phyloP scores from a whole-genome alignment of 2,888 invertebrate genomes.

The Lucinisca nassula region DNA sequence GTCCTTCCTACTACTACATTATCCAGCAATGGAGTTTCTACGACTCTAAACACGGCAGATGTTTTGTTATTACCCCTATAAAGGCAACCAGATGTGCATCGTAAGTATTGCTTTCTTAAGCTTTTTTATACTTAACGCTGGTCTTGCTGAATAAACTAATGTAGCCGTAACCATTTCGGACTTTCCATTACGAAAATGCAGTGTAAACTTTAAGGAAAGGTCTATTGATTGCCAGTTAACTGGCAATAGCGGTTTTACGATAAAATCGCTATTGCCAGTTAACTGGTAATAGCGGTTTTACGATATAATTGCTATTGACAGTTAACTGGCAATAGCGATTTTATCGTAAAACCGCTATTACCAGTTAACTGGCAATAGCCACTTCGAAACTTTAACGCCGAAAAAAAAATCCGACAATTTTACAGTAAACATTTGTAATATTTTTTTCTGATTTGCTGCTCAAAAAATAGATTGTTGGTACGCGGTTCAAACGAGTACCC shows the following conservation, averaged over 20 bases:
- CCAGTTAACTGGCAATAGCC: too few relatives aligned
- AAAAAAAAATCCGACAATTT: background rate
- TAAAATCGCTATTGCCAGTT: too few relatives aligned
- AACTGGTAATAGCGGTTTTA: too few relatives aligned
- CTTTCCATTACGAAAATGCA: too few relatives aligned
- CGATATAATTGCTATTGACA: too few relatives aligned
- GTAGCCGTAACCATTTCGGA: background rate
- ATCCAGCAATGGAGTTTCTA: background rate
- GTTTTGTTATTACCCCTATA: background rate
- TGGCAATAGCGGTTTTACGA: too few relatives aligned
- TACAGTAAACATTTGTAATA: background rate
- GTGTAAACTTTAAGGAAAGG: too few relatives aligned
- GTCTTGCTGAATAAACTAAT: too few relatives aligned
- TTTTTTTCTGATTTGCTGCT: background rate
- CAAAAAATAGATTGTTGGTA: background rate
- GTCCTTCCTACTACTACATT: background rate
- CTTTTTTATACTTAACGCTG: background rate
- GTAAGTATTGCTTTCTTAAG: background rate
- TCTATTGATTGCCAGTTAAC: too few relatives aligned
- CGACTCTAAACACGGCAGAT: background rate
- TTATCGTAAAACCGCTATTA: too few relatives aligned
- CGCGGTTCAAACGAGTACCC: too few relatives aligned
- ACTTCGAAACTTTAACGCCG: background rate
- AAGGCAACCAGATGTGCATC: background rate
- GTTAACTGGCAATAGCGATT: too few relatives aligned